Percentiles rank a stretch among this genome's conserved stretches.
Evolutionary conservation across 2,113 vertebrate species (phyloP).

Genomic region (Taurulus bubalis): DNA sequence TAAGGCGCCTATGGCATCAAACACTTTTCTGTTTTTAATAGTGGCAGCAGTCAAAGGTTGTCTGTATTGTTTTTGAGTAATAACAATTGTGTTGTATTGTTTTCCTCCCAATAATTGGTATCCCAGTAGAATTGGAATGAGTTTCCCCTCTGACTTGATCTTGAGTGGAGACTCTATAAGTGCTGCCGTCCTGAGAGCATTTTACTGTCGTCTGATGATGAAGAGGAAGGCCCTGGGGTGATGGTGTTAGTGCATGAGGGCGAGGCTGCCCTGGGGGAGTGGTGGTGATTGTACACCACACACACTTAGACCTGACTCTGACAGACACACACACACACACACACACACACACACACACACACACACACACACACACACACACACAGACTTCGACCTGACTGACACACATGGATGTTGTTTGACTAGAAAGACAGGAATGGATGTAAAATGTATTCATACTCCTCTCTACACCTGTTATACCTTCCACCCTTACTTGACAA

Average conservation of each 20-base stretch:
- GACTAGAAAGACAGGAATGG: neutral
- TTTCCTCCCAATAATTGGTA: neutral
- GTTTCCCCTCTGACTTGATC: neutral
- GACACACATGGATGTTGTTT: neutral
- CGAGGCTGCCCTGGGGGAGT: neutral
- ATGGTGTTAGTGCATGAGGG: conserved; percentile 3
- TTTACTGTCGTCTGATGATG: conserved; percentile 53
- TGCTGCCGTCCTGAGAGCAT: conserved; percentile 40
- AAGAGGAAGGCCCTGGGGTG: conserved; percentile 18
- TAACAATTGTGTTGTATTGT: neutral
- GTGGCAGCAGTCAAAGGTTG: too few species aligned
- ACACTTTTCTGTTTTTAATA: too few species aligned
- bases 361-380: too few species aligned
- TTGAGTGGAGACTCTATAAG: conserved; percentile 47
- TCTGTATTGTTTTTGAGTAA: too few species aligned
- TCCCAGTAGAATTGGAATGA: neutral
- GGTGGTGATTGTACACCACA: too few species aligned
- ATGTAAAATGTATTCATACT: neutral
- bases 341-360: too few species aligned
- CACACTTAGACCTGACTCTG: too few species aligned
- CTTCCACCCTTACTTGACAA: too few species aligned
- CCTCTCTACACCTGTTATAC: too few species aligned
- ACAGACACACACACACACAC: too few species aligned
- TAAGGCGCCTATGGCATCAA: neutral
- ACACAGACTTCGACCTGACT: too few species aligned